Conservation (phyloP, 2,113 vertebrate species). For the Phasianus colchicus region DNA sequence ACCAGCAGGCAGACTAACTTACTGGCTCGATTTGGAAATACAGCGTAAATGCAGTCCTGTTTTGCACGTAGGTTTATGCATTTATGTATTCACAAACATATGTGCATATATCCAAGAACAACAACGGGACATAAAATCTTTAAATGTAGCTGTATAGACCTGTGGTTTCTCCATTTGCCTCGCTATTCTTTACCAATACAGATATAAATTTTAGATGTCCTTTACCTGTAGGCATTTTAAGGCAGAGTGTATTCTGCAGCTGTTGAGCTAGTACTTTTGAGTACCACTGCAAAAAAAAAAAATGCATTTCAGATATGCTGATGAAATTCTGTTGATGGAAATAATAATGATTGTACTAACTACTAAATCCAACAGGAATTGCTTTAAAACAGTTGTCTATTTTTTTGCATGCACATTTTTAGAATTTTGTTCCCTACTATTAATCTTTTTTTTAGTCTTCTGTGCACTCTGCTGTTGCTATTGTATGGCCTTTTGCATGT, state of each 20-base stretch:
- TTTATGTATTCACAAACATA: neutral
- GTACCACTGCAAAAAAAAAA: slow-evolving; percentile 27
- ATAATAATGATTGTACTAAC: neutral
- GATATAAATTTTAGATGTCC: neutral
- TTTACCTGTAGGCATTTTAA: neutral
- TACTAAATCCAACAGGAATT: neutral
- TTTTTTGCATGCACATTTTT: neutral
- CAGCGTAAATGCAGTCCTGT: neutral
- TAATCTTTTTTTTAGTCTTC: neutral
- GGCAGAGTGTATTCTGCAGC: neutral
- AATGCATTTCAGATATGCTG: neutral
- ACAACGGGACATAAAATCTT: neutral
- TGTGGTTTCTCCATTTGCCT: neutral
- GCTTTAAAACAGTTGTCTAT: neutral
- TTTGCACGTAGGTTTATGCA: neutral
- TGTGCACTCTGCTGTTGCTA: neutral
- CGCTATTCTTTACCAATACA: neutral
- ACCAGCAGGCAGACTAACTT: neutral
- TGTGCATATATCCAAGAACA: neutral
- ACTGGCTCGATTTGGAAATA: neutral
- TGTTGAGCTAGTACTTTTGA: slow-evolving; percentile 37
- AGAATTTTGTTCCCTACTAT: neutral
- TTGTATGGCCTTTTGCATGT: slow-evolving; percentile 32
- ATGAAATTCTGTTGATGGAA: slow-evolving; percentile 6
- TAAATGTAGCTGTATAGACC: neutral